Percentiles rank a stretch among this genome's conserved stretches.
Conservation (phyloP, 2,113 vertebrate genomes). For the Myiozetetes cayanensis region DNA sequence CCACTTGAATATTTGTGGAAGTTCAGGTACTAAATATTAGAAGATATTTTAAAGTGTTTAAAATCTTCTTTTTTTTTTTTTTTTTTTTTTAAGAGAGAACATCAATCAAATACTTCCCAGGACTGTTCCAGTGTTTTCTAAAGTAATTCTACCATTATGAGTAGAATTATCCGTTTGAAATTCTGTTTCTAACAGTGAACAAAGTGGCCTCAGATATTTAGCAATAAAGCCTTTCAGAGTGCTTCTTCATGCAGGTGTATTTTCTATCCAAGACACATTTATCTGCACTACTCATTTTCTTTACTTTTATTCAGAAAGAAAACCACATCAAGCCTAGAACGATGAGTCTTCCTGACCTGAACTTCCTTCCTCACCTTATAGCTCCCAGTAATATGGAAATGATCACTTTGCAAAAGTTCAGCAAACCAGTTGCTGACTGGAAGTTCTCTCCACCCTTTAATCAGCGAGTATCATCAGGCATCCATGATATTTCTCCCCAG, state of each 20-base stretch:
- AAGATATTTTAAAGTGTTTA: background rate
- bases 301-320: background rate
- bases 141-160: background rate
- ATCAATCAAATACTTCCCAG: background rate
- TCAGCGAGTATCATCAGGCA: background rate
- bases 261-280: background rate
- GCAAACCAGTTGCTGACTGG: background rate
- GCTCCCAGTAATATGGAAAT: background rate
- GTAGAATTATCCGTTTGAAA: background rate
- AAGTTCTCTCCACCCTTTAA: background rate
- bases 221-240: background rate
- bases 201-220: background rate
- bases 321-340: background rate
- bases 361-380: background rate
- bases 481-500: background rate
- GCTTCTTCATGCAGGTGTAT: rapidly evolving
- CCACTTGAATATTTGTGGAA: background rate
- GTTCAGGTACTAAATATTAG: background rate
- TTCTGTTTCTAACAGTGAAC: background rate
- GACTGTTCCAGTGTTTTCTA: background rate
- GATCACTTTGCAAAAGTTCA: background rate
- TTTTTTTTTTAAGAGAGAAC: background rate
- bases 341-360: background rate
- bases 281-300: background rate
- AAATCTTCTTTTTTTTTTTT: background rate